Evolutionary conservation across 2,797 vertebrate genomes (phyloP), one percentile per base, ranked within the genome.

Genomic region (Helostoma temminkii): DNA sequence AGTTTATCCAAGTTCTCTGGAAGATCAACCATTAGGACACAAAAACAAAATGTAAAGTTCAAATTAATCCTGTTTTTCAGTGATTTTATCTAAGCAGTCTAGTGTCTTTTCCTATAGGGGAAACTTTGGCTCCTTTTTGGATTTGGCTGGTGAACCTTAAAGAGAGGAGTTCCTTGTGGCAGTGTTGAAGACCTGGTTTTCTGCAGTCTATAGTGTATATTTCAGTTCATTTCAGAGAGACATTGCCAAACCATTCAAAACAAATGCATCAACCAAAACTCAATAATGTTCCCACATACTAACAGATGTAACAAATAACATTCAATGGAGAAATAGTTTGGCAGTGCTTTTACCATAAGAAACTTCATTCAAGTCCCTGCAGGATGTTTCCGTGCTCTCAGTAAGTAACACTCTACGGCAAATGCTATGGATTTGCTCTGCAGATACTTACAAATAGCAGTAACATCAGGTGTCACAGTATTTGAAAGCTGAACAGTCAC

Each of bases 221-320:
- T 75, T 76, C 74, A 76, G 70, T 86, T 86, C 71, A 60, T 48
- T 71, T 76, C 64, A 62, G 42, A 62, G 26, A 79, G 76, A 80
- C 78, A 74, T 71, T 81, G 74, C 78, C 82, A 83, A 90, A 83
- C 87, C 80, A 85, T 84, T 87, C 61, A 72, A 77, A 66, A 72
- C 37, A 84, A 79, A 73, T 2, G 82, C 49, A 74, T 24, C 11
- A 60, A 57, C 8, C 34, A 69, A 67, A 63, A 67, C 63, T 32
- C 19, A 71, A 15, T 4, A 30, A 34, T 4, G 26, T 74, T 55
- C 74, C 16, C 57, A 37, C 64, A 67, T 22, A 78, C 54, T 47
- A 36, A 69, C 43, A 56, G 3, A 10, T 66, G 3, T 6, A 55
- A 76, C 41, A 72, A 74, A 65, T 57, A 21, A 83, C 76, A 84